A percentile compares a stretch with the other conserved stretches of the same genome.
phyloP scores from a whole-genome alignment of 2,888 invertebrate genomes.

The Tolmerus cingulatus region DNA sequence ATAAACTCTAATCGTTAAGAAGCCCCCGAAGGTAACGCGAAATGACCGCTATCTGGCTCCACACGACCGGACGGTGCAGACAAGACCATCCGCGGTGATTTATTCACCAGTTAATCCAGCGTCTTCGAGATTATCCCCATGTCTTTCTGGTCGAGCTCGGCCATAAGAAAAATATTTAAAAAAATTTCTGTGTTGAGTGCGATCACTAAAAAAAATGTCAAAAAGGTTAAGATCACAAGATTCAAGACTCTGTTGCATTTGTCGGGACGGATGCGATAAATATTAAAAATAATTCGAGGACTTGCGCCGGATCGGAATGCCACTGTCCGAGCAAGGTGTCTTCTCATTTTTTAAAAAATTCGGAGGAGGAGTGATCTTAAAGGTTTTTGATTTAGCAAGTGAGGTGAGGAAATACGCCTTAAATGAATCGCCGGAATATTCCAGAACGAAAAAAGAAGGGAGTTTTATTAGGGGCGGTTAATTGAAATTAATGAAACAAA shows the following conservation, averaged over 20 bases:
- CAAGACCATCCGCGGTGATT: not conserved
- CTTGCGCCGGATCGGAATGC: not conserved
- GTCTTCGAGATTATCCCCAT: not conserved
- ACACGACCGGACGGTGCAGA: not conserved
- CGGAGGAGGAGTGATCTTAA: not conserved
- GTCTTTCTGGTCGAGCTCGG: not conserved
- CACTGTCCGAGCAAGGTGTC: not conserved
- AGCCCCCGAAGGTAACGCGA: not conserved
- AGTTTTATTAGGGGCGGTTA: not conserved
- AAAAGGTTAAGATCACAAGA: not conserved
- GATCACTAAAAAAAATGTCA: not conserved
- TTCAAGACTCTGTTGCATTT: not conserved
- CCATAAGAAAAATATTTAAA: not conserved
- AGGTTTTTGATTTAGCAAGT: not conserved
- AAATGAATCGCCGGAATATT: not conserved
- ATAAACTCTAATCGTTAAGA: not conserved
- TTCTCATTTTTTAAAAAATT: not conserved
- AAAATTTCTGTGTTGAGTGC: not conserved
- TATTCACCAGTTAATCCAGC: not conserved
- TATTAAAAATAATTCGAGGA: not conserved
- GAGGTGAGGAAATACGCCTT: not conserved
- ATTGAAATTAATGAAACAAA: not conserved
- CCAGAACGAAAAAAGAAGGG: not conserved
- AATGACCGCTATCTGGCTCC: not conserved
- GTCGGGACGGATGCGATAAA: not conserved